Evolutionary conservation across 2,113 vertebrate genomes (phyloP).

Genomic region (Neodontobutis hainanensis): DNA sequence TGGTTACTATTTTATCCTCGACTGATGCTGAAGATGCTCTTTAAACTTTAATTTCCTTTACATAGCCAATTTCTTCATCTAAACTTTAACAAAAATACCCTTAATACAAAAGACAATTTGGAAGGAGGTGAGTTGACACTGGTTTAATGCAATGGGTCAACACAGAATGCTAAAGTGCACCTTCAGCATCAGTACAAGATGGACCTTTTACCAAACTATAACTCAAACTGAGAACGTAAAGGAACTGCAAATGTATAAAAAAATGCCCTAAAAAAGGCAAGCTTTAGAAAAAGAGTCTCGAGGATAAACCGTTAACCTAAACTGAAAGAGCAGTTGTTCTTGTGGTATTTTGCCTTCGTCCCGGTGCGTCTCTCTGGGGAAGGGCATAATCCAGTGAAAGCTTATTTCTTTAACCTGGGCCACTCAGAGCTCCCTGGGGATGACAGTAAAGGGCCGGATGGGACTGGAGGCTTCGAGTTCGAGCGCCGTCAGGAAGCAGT

Average conservation of each 20-base stretch:
- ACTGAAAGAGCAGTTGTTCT: background rate
- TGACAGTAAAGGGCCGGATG: conserved; percentile 89
- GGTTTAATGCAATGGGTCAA: no score
- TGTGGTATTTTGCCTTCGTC: background rate
- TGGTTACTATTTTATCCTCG: no score
- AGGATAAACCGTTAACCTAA: background rate
- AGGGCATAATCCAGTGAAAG: background rate
- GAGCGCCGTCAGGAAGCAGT: conserved; percentile 94
- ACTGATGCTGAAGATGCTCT: no score
- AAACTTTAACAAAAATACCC: no score
- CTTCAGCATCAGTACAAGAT: background rate
- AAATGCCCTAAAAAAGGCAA: background rate
- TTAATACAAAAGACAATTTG: no score
- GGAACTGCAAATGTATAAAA: background rate
- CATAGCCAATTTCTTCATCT: no score
- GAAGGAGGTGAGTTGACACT: no score
- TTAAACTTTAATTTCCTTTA: no score
- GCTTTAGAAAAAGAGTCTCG: background rate
- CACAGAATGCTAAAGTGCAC: no score
- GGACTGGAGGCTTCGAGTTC: conserved; percentile 96
- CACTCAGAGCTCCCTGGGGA: conserved; percentile 89
- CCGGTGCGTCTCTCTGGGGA: background rate
- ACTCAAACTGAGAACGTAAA: no score
- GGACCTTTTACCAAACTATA: background rate
- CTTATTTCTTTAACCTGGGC: background rate